Evolutionary conservation across 23 tunicate genomes (phyloP), one percentile per base, ranked within the genome.

Genomic region (Ciona savignyi): DNA sequence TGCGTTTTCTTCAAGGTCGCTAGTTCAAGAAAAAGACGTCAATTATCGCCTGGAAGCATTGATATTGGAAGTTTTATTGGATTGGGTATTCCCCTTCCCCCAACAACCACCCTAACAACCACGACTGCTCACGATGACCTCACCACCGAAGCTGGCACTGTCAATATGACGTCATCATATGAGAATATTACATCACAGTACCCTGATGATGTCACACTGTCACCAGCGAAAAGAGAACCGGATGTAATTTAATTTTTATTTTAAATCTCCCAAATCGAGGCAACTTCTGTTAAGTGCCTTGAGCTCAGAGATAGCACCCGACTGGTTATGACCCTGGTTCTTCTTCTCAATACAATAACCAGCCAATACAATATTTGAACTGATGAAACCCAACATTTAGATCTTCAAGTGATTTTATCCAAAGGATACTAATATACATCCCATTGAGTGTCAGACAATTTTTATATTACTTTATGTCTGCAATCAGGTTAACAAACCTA

Each of bases 221-320:
- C 84, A 26, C 78, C 73, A 26, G 92, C 92, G 25, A 79, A 73
- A 68, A 66, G 74, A 24, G 71, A 72, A 67, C 92, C 92, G 29
- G 80, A 85, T 35, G 92, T 85, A 74, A 81, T 3, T 35, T 61
- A 70, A 27, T 11, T 25, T 70, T 70, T 70, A 9, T 25, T 51
- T 15, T 15, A 51, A 51, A 15, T 51, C n/a, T n/a, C n/a, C n/a
- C n/a, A n/a, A n/a, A n/a, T n/a, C n/a, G n/a, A n/a, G n/a, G n/a
- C n/a, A n/a, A n/a, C n/a, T n/a, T n/a, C n/a, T n/a, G n/a, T n/a
- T n/a, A n/a, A n/a, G n/a, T n/a, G n/a, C n/a, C n/a, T n/a, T n/a
- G n/a, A n/a, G n/a, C n/a, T n/a, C n/a, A n/a, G n/a, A n/a, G n/a
- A n/a, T n/a, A n/a, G n/a, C n/a, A n/a, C n/a, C n/a, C n/a, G n/a